Percentiles rank a stretch among this genome's conserved stretches.
Evolutionary conservation across 2,797 vertebrate genomes (phyloP).

Genomic region (Thunnus albacares): DNA sequence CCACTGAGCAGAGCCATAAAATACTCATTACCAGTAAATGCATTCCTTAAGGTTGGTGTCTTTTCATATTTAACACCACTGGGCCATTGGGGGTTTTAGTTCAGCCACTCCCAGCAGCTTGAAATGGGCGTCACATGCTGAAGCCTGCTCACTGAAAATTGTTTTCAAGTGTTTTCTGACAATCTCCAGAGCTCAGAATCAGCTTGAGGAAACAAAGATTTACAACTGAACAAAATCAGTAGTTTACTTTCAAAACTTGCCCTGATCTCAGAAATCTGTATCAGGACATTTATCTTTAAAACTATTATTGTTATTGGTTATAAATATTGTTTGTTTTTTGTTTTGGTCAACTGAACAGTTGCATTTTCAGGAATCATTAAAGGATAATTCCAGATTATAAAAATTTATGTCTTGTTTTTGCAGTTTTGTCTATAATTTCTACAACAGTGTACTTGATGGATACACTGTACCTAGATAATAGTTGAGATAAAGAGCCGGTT

Average conservation of each 20-base stretch:
- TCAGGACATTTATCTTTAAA: background rate
- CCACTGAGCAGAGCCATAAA: background rate
- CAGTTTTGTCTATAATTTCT: background rate
- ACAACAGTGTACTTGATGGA: background rate
- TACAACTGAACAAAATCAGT: too few species aligned
- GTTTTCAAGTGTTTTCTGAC: background rate
- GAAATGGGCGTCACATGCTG: background rate
- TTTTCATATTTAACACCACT: conserved; percentile 6
- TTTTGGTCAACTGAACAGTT: background rate
- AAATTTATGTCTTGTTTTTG: background rate
- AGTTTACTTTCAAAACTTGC: background rate
- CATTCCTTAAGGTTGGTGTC: conserved; percentile 10
- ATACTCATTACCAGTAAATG: background rate
- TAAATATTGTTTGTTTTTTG: too few species aligned
- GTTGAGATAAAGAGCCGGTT: background rate
- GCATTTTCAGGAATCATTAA: background rate
- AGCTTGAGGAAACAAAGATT: too few species aligned
- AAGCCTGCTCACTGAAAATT: background rate
- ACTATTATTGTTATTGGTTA: background rate
- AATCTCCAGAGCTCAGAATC: background rate
- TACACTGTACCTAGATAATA: background rate
- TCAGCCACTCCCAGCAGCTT: conserved; percentile 3
- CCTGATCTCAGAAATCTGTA: background rate
- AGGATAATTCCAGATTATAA: background rate
- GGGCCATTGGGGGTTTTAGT: conserved; percentile 5